Conservation (phyloP, 2,888 invertebrate species). For the Acronicta aceris region DNA sequence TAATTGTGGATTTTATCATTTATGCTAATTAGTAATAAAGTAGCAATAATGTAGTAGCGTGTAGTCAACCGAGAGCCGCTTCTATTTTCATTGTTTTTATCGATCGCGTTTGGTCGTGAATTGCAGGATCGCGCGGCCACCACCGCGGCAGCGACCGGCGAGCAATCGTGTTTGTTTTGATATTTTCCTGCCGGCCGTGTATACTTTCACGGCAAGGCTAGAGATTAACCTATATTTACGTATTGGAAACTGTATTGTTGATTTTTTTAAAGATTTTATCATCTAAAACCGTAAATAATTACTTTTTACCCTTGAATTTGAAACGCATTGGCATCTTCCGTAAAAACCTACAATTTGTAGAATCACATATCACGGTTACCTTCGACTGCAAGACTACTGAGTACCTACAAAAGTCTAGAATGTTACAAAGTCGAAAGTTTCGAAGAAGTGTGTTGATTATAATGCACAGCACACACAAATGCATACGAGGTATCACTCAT, state of each 20-base stretch:
- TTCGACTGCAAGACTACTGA: neutral
- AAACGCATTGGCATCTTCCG: neutral
- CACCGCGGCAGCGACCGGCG: conserved; percentile 71
- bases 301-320: conserved; percentile 53
- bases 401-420: neutral
- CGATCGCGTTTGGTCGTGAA: conserved; percentile 80
- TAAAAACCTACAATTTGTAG: too few relatives aligned
- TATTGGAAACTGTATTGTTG: conserved; percentile 31
- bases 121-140: conserved; percentile 63
- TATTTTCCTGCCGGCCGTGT: conserved; percentile 62
- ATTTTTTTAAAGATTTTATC: conserved; percentile 27
- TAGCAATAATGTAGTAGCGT: conserved; percentile 44
- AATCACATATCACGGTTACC: neutral
- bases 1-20: conserved; percentile 37
- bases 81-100: conserved; percentile 86
- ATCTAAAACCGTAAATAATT: conserved; percentile 45
- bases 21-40: conserved; percentile 31
- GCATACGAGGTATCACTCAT: conserved; percentile 31
- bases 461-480: conserved; percentile 37
- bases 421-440: conserved; percentile 18
- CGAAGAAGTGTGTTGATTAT: conserved; percentile 16
- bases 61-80: conserved; percentile 61
- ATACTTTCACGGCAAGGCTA: conserved; percentile 36
- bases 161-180: conserved; percentile 81
- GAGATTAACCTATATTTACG: conserved; percentile 5